Evolutionary conservation across 2,113 vertebrate species (phyloP), one percentile per base, ranked within the genome.

Genomic region (Rhinopomastus cyanomelas): DNA sequence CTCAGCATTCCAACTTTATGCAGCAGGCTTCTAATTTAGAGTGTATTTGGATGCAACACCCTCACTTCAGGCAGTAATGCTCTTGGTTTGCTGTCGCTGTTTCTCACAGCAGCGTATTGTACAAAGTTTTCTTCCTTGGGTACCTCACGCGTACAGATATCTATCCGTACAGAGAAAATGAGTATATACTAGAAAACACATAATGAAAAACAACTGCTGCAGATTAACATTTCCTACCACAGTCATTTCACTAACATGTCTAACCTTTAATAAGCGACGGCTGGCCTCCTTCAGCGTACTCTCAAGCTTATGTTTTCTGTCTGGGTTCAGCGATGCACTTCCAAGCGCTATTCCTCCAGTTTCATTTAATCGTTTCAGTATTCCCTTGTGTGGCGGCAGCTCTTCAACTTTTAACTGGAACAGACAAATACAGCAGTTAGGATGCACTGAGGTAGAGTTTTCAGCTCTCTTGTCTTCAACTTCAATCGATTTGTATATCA

Each of bases 181-280:
- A 48, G 72, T 5, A 66, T 30, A 26, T 25, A 66, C 5, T 16
- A 48, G 60, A 93, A 91, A 94, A 93, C 61, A 57, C 6, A 48
- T 17, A 90, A 85, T 8, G 18, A n/a, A 6, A 95, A 95, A 88
- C 48, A 92, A 79, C 85, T 82, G 52, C 27, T 81, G 75, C 18
- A 80, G 53, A 96, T 96, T 94, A 87, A 87, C 82, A 78, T 81
- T 81, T 94, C 62, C 86, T 75, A 49, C 29, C 55, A 83, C 39
- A 65, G 20, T 51, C 80, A 78, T 39, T 85, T 87, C 84, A 71
- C 59, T 91, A 92, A 93, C 66, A 77, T 42, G n/a, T 75, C 95
- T 97, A 94, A 99, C 99, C 98, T 99, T 98, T 95, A 98, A 95
- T 97, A 98, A 99, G 97, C 91, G 97, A 89, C 95, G 97, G 96